Base-by-base conservation (phyloP, 1,140 invertebrate species). In the Bombus huntii region DNA sequence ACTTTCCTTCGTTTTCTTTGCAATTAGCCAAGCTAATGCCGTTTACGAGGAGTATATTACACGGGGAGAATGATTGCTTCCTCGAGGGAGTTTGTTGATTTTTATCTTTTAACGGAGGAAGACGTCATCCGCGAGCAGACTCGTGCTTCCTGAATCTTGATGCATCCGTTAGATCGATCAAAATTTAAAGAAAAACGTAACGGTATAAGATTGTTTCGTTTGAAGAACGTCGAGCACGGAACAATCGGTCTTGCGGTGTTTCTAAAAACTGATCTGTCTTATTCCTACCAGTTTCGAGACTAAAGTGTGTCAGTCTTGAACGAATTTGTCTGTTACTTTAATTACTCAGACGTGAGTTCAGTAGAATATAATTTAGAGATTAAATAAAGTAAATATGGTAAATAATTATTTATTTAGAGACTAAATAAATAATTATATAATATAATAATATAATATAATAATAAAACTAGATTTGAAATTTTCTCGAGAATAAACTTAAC, bases 151-250 rank as follows among this genome's bases (percentile, higher is more conserved):
- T 73, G 68, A 71, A 71, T 71, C 37, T 5, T 71, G 68, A 71
- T 71, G 68, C 71, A 42, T n/a, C 39, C 71, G 71, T n/a, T 28
- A 25, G 71, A 73, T 73, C 39, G 39, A 73, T 73, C 71, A 73
- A 73, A 73, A 73, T 73, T 73, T 39, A 12, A 12, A 39, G 68
- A 39, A 71, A 71, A 71, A 22, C 31, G 37, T 22, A 39, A 22
- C 37, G 9, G 8, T 10, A 37, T 31, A 25, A 31, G 22, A 71
- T 71, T 71, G 18, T 37, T 71, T 37, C 68, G 39, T 71, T 13
- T 28, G 25, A 10, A 22, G 9, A 37, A 39, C 37, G 37, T 70
- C 22, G n/a, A 12, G 22, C 68, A 39, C 3, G 68, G 47, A 53
- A 53, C 66, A 25, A 39, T 70, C 68, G 34, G 34, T 70, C 68